Base-by-base conservation (phyloP, 2,797 vertebrate species). In the Novumbra hubbsi region DNA sequence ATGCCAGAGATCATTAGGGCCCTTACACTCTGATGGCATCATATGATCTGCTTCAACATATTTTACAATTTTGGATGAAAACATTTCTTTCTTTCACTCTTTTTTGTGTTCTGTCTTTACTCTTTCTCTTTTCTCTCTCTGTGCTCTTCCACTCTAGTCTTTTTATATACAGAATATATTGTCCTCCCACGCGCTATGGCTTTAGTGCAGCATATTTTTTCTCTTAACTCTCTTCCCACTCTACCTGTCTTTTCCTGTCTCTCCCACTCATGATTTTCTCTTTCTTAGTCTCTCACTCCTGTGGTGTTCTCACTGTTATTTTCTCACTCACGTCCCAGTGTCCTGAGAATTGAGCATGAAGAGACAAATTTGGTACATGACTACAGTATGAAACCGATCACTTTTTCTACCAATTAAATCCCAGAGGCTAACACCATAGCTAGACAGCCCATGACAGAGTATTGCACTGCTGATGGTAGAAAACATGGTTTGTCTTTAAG, bases 61-160 rank as follows among this genome's bases (percentile, higher is more conserved):
- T 45, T 11, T 45, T 12, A 21, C n/a, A 57, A 57, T 9, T 57
- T 21, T 21, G 55, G 21, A 57, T 11, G 55, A 24, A 3, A 21
- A 57, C 17, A 4, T 5, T 57, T n/a, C 11, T 24, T 60, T 17
- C 17, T 63, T 28, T 2, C n/a, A 21, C 12, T 24, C 17, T 60
- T 8, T 57, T 76, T 71, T 5, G 32, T 16, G 63, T 48, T 5
- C 64, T 68, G 6, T 64, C n/a, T 68, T 67, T 60, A 24, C 79
- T 80, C 76, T 80, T 69, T 79, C 73, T 77, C 15, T 50, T 16
- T 52, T 5, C 50, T 19, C 15, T 16, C 1, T 19, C 50, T 52
- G 41, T 45, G 30, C 32, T 81, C 79, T 81, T 78, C 84, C 85
- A 79, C 80, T 66, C 76, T 79, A 68, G 82, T 89, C 87, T 80